Conservation (phyloP, 2,888 invertebrate genomes). For the Nephrotoma guestfalica region DNA sequence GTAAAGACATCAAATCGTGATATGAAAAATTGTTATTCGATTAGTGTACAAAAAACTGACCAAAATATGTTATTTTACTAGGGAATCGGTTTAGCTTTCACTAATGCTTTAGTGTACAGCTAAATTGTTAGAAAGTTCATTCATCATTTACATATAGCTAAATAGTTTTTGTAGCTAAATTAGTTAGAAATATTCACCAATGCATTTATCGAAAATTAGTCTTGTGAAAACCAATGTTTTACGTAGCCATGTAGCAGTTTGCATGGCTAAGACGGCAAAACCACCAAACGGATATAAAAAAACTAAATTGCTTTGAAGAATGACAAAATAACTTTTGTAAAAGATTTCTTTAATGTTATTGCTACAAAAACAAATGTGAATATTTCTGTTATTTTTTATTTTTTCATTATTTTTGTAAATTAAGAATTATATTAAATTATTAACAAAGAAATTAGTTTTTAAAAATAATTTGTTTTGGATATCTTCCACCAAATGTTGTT, state of each 20-base stretch:
- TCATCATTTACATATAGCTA: neutral
- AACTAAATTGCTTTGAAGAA: neutral
- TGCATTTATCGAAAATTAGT: neutral
- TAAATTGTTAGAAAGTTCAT: neutral
- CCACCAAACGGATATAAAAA: neutral
- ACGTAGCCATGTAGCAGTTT: neutral
- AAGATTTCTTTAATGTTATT: neutral
- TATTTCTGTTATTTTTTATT: no score
- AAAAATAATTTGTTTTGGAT: no score
- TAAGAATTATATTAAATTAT: neutral
- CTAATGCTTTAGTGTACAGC: neutral
- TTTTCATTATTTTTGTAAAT: neutral
- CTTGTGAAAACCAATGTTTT: neutral
- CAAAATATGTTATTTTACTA: neutral
- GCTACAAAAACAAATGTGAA: neutral
- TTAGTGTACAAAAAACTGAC: neutral
- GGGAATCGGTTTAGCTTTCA: neutral
- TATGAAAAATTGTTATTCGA: no score
- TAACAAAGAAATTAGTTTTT: no score
- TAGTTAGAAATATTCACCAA: neutral
- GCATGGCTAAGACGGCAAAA: neutral
- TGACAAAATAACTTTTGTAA: neutral
- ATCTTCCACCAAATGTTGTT: no score
- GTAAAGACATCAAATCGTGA: no score
- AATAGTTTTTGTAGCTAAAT: neutral